Evolutionary conservation across 2,797 vertebrate species (phyloP).

Genomic region (Rachycentron canadum): DNA sequence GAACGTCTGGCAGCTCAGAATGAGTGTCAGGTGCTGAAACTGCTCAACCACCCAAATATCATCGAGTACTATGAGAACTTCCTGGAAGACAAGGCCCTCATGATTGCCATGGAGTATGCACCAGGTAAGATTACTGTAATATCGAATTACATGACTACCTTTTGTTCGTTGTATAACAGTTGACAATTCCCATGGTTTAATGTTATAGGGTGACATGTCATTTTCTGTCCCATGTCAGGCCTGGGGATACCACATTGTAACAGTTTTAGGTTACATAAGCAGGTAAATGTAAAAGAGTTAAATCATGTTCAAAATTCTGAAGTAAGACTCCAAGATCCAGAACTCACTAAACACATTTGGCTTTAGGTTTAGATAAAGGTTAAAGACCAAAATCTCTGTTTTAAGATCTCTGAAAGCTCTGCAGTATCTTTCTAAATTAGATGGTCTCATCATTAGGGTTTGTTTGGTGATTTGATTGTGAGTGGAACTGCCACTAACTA

Average conservation of each 20-base stretch:
- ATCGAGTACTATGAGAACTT: conserved; percentile 99
- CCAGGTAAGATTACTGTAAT: conserved; percentile 86
- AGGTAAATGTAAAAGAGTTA: conserved; percentile 9
- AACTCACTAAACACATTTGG: neutral
- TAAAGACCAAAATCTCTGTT: neutral
- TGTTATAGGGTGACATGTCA: conserved; percentile 30
- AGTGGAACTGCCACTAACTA: neutral
- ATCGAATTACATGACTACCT: conserved; percentile 46
- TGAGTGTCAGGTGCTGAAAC: conserved; percentile 98
- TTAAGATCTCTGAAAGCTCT: neutral
- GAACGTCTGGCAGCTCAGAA: conserved; percentile 97
- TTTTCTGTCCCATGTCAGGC: conserved; percentile 35
- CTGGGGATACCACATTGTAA: conserved; percentile 10
- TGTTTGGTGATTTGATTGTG: neutral
- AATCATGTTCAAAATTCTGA: neutral
- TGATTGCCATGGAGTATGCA: conserved; percentile 99
- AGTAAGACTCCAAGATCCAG: neutral
- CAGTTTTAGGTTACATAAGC: neutral
- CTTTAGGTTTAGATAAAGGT: neutral
- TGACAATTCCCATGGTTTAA: conserved; percentile 49
- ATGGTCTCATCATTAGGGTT: neutral
- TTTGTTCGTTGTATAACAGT: conserved; percentile 46
- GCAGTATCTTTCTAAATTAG: neutral
- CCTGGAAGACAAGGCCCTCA: conserved; percentile 98
- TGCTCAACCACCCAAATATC: conserved; percentile 97